phyloP scores from a whole-genome alignment of 1,140 invertebrate genomes.

The Daktulosphaira vitifoliae region DNA sequence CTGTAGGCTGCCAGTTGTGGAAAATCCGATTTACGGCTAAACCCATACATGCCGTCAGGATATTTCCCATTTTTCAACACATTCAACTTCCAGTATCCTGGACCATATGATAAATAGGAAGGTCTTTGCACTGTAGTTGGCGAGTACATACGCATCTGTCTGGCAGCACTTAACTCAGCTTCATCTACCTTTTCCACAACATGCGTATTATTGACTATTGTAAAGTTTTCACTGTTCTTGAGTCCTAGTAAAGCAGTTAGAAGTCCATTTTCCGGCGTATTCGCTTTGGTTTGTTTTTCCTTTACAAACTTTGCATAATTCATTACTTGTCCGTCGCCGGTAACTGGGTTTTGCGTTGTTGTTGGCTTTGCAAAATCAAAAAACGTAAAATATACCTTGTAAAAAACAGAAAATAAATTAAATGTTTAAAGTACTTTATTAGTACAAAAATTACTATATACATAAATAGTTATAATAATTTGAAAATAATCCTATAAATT shows the following conservation, averaged over 20 bases:
- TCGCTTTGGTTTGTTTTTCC: neutral
- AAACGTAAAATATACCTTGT: constrained; percentile 6
- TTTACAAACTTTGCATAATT: constrained; percentile 21
- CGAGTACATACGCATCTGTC: neutral
- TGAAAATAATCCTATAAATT: too few relatives aligned
- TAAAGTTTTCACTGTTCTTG: neutral
- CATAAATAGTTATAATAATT: too few relatives aligned
- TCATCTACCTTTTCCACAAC: neutral
- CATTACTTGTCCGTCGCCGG: neutral
- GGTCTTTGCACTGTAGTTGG: neutral
- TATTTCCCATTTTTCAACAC: neutral
- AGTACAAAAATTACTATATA: too few relatives aligned
- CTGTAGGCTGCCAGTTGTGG: constrained; percentile 8
- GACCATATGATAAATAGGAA: neutral
- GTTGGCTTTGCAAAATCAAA: neutral
- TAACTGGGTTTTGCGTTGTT: neutral
- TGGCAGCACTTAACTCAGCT: neutral
- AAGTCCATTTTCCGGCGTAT: neutral
- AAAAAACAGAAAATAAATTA: neutral
- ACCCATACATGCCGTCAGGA: neutral
- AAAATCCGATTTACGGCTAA: constrained; percentile 8
- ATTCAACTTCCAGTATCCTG: neutral
- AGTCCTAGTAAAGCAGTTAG: neutral
- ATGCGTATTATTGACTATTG: neutral
- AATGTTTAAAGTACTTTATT: too few relatives aligned